Base-by-base conservation (phyloP, 2,888 invertebrate genomes). In the Drosophila incognita region DNA sequence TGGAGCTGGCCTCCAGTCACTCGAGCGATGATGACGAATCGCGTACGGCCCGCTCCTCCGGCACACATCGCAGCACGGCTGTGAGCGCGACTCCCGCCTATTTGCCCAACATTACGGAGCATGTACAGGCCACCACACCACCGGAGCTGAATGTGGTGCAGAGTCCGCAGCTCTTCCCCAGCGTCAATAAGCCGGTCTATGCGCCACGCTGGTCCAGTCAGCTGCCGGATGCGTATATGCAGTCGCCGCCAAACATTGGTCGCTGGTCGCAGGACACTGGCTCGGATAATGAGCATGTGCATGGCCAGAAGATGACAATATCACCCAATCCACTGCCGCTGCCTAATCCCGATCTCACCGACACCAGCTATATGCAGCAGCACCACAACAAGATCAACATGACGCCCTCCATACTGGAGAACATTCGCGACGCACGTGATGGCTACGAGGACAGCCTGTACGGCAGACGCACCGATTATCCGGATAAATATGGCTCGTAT, bases 1-100 rank as follows among this genome's bases (percentile, higher is more conserved):
- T 99, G 71, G 98, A 98, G 88, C 94, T 99, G 58, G 98, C 98
- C 18, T 98, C 98, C 57, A 98, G 98, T 91, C 99, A 99, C 94
- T 98, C 98, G 13, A 98, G 98, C 56, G 99, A 99, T 90, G 98
- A 99, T 80, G 96, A 96, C 77, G 96, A 96, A 89, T 95, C 95
- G 24, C 82, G 93, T 18, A 93, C 92, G 0, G 91, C 92, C 0
- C 89, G 92, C 31, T 92, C 92, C 8, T 93, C 93, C 1, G 92
- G 92, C 59, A 91, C 90, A 6, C 93, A 94, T 79, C 94, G 94
- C 63, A 93, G 92, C 79, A 92, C 93, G 4, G 93, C 93, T 0
- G 92, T 92, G 0, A 93, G 93, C 57, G 93, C 94, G 2, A 93
- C 93, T 52, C 93, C 92, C 21, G 92, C 92, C 0, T 96, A 96